Base-by-base conservation (phyloP, 2,888 invertebrate genomes). In the Orchesellides sinensis region DNA sequence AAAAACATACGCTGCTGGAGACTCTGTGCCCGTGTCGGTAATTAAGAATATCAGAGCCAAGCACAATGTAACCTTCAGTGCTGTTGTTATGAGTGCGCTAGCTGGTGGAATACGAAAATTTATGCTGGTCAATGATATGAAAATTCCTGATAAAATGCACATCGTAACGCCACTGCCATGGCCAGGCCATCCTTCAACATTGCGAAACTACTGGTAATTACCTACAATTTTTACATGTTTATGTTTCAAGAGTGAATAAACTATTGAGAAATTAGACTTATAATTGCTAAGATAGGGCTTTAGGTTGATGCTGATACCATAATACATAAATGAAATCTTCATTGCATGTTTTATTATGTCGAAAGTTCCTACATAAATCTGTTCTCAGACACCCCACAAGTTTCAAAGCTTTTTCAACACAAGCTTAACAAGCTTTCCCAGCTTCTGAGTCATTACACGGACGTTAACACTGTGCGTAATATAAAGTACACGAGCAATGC, bases 71-170 rank as follows among this genome's bases (percentile, higher is more conserved):
- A 80, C 79, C 19, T 84, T 85, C 35, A 80, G 79, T 29, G 84
- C 84, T 17, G 84, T 85, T 17, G 59, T 85, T 25, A 70, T 83
- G 56, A 56, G 75, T 47, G 83, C 80, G 35, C 21, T 85, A n/a
- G 73, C 84, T 35, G 85, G 85, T 17, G 85, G 85, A 25, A 80
- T 85, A 19, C 45, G 85, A 29, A 85, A 83, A 59, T 85, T 83
- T 69, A 83, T 85, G 84, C 61, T 84, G n/a, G 70, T 66, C 5
- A 77, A 84, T 81, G 68, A 68, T 10, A 80, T 84, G 63, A 63
- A 78, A 27, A 65, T 85, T 29, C 85, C 85, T 17, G 80, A 84
- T 1, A 80, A 69, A 47, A 85, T 85, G 70, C 83, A 79, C 21
- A 25, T 83, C 8, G 81, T 70, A 12, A 66, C 61, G 10, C 85